Percentiles rank a stretch among this genome's conserved stretches.
Evolutionary conservation across 2,113 vertebrate species (phyloP).

Genomic region (Picathartes gymnocephalus): DNA sequence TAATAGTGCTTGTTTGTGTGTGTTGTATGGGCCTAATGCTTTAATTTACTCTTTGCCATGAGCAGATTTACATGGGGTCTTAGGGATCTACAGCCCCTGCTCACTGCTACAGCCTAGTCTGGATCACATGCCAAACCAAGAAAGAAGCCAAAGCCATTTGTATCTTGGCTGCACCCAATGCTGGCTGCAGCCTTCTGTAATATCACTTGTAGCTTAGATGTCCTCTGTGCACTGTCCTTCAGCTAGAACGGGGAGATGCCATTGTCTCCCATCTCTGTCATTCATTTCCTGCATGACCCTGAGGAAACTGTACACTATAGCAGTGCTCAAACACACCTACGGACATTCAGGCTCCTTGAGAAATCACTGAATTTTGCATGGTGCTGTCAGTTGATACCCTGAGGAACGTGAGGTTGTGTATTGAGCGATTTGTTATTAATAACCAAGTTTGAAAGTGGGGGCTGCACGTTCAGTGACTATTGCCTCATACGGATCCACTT

Average conservation of each 20-base stretch:
- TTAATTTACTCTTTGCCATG: neutral
- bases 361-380: neutral
- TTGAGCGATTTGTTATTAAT: neutral
- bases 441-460: neutral
- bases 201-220: neutral
- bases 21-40: neutral
- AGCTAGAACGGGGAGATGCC: fast-evolving
- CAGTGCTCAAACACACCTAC: neutral
- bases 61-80: neutral
- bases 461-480: neutral
- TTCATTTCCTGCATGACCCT: neutral
- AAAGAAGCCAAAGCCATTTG: neutral
- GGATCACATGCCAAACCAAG: neutral
- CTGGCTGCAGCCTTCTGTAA: neutral
- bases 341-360: neutral
- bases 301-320: neutral
- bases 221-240: neutral
- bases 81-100: neutral
- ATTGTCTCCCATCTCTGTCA: neutral
- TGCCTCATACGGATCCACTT: neutral
- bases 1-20: neutral
- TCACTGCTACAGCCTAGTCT: neutral
- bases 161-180: neutral
- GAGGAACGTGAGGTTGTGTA: neutral
- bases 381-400: neutral